These are phyloP conservation scores for Taxidea taxus DNA, from an alignment of 2,113 vertebrate genomes.

Conservation along the genomic window DNA sequence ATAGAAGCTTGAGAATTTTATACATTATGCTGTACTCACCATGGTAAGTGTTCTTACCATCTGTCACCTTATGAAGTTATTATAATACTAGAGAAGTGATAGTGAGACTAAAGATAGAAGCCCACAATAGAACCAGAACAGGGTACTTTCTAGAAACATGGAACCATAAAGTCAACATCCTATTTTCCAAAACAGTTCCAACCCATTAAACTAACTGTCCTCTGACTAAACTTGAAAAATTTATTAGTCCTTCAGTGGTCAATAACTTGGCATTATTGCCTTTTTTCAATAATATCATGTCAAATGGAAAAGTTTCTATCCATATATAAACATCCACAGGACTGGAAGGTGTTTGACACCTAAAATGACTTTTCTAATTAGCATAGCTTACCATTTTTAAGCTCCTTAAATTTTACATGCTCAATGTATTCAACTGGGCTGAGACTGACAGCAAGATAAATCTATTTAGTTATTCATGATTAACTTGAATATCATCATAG, in stretches of 20 bases:
- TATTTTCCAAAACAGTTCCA: neutral
- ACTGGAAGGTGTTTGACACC: neutral
- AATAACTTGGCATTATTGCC: neutral
- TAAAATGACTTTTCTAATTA: neutral
- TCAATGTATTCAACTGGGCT: neutral
- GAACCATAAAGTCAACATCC: neutral
- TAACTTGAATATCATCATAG: conserved; percentile 38
- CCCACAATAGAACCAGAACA: too few species aligned
- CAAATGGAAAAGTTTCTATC: neutral
- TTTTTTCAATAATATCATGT: neutral
- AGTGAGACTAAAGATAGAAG: neutral
- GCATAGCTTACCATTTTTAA: conserved; percentile 44
- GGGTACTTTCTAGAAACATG: neutral
- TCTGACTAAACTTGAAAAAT: neutral
- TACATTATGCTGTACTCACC: neutral
- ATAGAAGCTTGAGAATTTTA: neutral
- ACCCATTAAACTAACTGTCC: neutral
- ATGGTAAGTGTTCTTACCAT: neutral
- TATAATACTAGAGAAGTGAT: neutral
- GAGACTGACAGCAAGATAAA: conserved; percentile 40
- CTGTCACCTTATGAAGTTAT: neutral
- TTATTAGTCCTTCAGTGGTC: neutral
- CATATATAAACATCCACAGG: neutral
- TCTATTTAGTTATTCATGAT: conserved; percentile 22
- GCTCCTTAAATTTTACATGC: neutral